These are phyloP conservation scores for Acleris emargana DNA, from an alignment of 2,888 invertebrate species.

Conservation along the genomic window DNA sequence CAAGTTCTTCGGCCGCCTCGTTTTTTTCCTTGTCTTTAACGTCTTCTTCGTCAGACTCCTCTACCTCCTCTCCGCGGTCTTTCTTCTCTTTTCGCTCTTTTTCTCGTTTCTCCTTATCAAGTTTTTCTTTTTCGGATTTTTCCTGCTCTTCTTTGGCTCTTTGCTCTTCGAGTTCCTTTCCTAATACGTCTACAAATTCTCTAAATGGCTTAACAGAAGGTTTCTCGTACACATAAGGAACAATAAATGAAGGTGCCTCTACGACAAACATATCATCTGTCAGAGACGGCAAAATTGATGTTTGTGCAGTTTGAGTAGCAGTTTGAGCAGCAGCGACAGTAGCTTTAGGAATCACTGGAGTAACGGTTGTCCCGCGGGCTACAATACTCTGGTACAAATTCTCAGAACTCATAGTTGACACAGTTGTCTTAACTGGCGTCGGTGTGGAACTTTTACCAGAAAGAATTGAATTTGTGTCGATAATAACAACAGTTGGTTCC, in stretches of 20 bases:
- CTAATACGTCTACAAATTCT: slow-evolving; percentile 87
- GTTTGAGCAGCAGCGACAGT: slow-evolving; percentile 58
- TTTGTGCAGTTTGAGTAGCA: slow-evolving; percentile 74
- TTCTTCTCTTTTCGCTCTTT: slow-evolving; percentile 53
- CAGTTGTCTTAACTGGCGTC: slow-evolving; percentile 71
- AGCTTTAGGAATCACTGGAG: slow-evolving; percentile 60
- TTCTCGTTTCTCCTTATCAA: slow-evolving; percentile 61
- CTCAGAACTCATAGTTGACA: slow-evolving; percentile 83
- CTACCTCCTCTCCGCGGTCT: slow-evolving; percentile 57
- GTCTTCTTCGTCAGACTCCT: slow-evolving; percentile 50
- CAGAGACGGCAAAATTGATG: slow-evolving; percentile 90
- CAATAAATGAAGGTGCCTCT: slow-evolving; percentile 96
- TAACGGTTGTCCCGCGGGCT: slow-evolving; percentile 71
- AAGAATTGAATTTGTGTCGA: slow-evolving; percentile 89
- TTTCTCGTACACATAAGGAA: slow-evolving; percentile 96
- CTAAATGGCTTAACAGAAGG: slow-evolving; percentile 91
- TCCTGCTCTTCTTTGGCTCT: slow-evolving; percentile 82
- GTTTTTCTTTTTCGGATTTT: slow-evolving; percentile 57
- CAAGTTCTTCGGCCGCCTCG: slow-evolving; percentile 19
- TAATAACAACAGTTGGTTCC: slow-evolving; percentile 90
- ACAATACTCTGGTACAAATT: slow-evolving; percentile 84
- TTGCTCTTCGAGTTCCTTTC: slow-evolving; percentile 85
- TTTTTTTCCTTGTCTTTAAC: slow-evolving; percentile 28
- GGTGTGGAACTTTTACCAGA: slow-evolving; percentile 84
- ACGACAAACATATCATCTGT: slow-evolving; percentile 97